Conservation (phyloP, 2,113 vertebrate genomes). For the Noturus placidus region DNA sequence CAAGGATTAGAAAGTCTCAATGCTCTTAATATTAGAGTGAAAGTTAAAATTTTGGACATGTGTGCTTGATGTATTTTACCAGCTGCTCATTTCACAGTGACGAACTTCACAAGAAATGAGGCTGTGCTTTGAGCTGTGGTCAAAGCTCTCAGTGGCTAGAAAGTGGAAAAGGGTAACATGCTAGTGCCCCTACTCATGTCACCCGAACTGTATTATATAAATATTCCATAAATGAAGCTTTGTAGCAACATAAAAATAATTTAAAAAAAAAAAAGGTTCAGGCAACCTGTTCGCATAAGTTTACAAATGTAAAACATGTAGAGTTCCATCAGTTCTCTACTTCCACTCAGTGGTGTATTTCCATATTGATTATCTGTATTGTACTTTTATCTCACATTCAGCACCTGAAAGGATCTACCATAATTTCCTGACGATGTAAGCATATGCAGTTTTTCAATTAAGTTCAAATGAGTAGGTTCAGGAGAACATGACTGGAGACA, state of each 20-base stretch:
- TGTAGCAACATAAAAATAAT: neutral
- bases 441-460: conserved; percentile 22
- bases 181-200: neutral
- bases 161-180: neutral
- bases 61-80: conserved; percentile 6
- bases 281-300: neutral
- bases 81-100: neutral
- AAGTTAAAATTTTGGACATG: conserved; percentile 3
- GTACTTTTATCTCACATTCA: neutral
- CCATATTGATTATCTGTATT: neutral
- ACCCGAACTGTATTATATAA: neutral
- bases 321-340: neutral
- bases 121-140: neutral
- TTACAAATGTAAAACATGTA: neutral
- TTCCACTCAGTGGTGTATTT: neutral
- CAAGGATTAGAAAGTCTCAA: neutral
- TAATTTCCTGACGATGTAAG: conserved; percentile 42
- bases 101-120: neutral
- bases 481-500: conserved; percentile 30
- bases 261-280: neutral
- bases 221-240: neutral
- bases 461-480: conserved; percentile 29
- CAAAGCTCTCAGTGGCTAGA: neutral
- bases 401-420: conserved; percentile 26
- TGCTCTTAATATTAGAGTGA: neutral